Base-by-base conservation (phyloP, 2,797 vertebrate genomes). In the Danio jaintianensis region DNA sequence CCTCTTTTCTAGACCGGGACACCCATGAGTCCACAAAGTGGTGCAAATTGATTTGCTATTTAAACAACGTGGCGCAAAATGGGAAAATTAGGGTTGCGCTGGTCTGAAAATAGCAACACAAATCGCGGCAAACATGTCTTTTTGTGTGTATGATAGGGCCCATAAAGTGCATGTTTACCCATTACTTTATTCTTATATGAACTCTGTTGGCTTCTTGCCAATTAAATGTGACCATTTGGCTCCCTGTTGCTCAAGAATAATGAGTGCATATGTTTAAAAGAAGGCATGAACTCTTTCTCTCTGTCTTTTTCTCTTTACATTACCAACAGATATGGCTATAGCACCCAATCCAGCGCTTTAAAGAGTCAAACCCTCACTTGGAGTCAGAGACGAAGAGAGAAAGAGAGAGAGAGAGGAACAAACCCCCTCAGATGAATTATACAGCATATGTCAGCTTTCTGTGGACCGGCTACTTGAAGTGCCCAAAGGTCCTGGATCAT, bases 351-450 rank as follows among this genome's bases (percentile, higher is more conserved):
- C 63, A 72, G 13, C 1, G 8, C 48, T 80, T 82, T 64, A 73
- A 79, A 81, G 63, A 55, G 42, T 68, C 45, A 61, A 47, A 45
- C 42, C 47, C 66, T 66, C 68, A 48, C 59, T 71, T 68, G 56
- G 22, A 74, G 59, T 66, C 16, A 70, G 61, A 72, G 36, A 59
- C 2, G 3, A 29, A 64, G 50, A 66, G 18, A 72, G 48, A 53
- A 7, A 68, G 52, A 55, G 63, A 59, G 61, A 66, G 73, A 20
- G 59, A 75, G 16, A 20, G 22, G 48, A 20, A 59, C 42, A 77
- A 76, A 74, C 52, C 64, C 63, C 13, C 56, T 84, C 56, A 69
- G 78, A 85, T 85, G 29, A 84, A 82, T 84, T 79, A 87, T 85
- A 80, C 48, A 84, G 82, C 68, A 80, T 83, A 68, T 72, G 70